Base-by-base conservation (phyloP, 2,888 invertebrate species). In the Scrobipalpa atriplicella region DNA sequence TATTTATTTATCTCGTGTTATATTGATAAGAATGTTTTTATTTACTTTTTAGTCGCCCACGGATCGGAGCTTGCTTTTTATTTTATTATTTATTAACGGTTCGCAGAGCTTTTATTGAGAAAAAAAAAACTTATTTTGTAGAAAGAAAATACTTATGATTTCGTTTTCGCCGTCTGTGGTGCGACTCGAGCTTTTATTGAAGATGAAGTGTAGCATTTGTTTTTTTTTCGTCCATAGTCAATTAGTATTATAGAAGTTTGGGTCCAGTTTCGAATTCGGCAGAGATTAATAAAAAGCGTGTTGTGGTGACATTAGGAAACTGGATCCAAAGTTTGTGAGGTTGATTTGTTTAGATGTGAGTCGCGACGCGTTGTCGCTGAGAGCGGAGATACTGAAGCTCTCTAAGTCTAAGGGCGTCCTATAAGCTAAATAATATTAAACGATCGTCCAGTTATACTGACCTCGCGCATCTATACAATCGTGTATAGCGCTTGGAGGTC, bases 201-300 rank as follows among this genome's bases (percentile, higher is more conserved):
- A 67, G 69, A 52, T 68, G 54, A 69, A 74, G 69, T 72, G 68
- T 73, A 75, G 68, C 70, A 68, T 73, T 72, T 79, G 76, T 78
- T 79, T 77, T 80, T 78, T 75, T 79, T 78, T 79, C 74, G 75
- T 75, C 79, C 76, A 78, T 84, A 83, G 82, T 84, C 83, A 82
- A 82, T 83, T 83, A 84, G 80, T 84, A 82, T 84, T 82, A 83
- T 83, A 81, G 77, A 73, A 72, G 72, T 69, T 73, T 78, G 82
- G 84, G 72, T 80, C 78, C 78, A 75, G 83, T 78, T 79, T 77
- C 73, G 63, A 56, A 21, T 39, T 18, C 41, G 58, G 62, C 36
- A 43, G 11, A 43, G 43, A 9, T 41, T 18, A 11, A 39, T 6
- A 43, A 62, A 62, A 62, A 41, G 0, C 9, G 19, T 41, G 51